Percentiles rank a stretch among this genome's conserved stretches.
Evolutionary conservation across 1,140 invertebrate species (phyloP).

Genomic region (Drepana arcuata): DNA sequence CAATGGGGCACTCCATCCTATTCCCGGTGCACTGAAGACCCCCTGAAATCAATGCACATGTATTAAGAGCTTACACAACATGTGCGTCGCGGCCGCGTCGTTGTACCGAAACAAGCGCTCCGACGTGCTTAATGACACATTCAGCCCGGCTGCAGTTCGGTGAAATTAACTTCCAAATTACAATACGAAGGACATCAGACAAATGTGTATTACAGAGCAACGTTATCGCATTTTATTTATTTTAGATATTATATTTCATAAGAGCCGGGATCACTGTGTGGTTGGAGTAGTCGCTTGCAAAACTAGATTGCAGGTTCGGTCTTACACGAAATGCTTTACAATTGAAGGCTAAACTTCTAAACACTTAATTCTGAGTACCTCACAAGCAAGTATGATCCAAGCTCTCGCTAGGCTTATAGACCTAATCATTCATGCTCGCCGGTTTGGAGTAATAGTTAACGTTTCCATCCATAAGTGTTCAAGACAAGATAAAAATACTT

Average conservation of each 20-base stretch:
- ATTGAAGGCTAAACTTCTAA: no score
- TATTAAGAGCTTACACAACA: slow-evolving; percentile 28
- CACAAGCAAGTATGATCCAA: no score
- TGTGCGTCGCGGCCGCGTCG: slow-evolving; percentile 14
- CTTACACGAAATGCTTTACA: no score
- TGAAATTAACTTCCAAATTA: background rate
- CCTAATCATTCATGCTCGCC: background rate
- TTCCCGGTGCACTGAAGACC: slow-evolving; percentile 19
- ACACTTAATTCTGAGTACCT: no score
- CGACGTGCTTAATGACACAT: slow-evolving; percentile 20
- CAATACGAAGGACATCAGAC: background rate
- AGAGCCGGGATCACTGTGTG: no score
- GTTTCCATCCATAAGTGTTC: no score
- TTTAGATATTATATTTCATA: background rate
- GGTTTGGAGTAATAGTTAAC: no score
- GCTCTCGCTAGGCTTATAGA: no score
- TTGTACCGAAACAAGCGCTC: slow-evolving; percentile 17
- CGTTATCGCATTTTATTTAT: background rate
- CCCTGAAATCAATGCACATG: slow-evolving; percentile 31
- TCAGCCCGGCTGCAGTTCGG: background rate
- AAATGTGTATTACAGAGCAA: background rate
- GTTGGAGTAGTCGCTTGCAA: no score
- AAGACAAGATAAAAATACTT: background rate
- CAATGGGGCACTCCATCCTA: no score
- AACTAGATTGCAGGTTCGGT: no score